Conservation (phyloP, 2,888 invertebrate genomes). For the Nomada ferruginata region DNA sequence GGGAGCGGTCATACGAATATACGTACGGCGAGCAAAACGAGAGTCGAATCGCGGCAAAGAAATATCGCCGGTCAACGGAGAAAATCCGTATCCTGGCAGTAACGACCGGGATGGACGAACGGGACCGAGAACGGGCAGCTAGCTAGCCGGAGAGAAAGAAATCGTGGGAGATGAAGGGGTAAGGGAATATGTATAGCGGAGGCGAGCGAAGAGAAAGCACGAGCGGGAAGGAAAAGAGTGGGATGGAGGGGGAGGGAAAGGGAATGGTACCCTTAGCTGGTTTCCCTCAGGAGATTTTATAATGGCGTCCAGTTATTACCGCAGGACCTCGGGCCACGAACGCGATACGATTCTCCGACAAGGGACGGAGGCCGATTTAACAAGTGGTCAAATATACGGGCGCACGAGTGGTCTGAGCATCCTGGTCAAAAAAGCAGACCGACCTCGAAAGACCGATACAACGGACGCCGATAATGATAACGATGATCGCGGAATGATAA, state of each 20-base stretch:
- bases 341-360: conserved; percentile 81
- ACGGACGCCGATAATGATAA: conserved; percentile 61
- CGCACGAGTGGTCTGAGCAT: conserved; percentile 66
- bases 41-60: conserved; percentile 75
- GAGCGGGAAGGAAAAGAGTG: conserved; percentile 29
- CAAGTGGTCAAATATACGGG: conserved; percentile 79
- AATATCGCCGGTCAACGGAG: conserved; percentile 79
- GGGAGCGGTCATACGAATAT: conserved; percentile 37
- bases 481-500: conserved; percentile 57
- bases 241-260: conserved; percentile 38
- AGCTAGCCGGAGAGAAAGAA: conserved; percentile 51
- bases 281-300: conserved; percentile 84
- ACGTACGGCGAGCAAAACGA: conserved; percentile 63
- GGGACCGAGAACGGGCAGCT: conserved; percentile 51
- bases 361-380: conserved; percentile 81
- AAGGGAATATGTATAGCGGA: conserved; percentile 11
- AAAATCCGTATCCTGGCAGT: conserved; percentile 83
- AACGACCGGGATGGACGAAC: conserved; percentile 79
- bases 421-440: conserved; percentile 40
- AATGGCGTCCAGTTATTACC: conserved; percentile 84
- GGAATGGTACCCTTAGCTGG: conserved; percentile 79
- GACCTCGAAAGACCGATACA: conserved; percentile 58
- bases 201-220: conserved; percentile 3
- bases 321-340: conserved; percentile 82
- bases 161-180: conserved; percentile 32